phyloP scores from a whole-genome alignment of 2,113 vertebrate genomes.

The Typhlomys cinereus region DNA sequence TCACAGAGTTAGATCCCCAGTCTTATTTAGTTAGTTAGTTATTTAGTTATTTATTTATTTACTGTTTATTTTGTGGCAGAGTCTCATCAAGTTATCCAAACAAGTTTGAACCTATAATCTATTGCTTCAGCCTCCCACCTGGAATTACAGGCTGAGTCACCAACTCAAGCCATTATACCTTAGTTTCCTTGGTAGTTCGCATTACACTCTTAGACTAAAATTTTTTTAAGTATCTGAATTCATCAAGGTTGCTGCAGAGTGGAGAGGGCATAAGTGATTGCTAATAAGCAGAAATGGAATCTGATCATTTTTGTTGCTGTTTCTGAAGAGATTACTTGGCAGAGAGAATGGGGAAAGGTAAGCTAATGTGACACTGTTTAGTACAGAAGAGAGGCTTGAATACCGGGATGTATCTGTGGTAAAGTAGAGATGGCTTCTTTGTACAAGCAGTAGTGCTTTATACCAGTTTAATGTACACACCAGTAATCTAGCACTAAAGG shows the following conservation, averaged over 20 bases:
- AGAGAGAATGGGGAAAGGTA: neutral
- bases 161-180: neutral
- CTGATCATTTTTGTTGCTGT: neutral
- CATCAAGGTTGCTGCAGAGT: neutral
- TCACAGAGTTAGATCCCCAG: neutral
- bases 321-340: constrained; percentile 4
- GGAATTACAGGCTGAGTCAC: no score
- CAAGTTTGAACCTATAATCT: neutral
- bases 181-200: neutral
- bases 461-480: neutral
- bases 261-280: neutral
- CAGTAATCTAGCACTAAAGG: neutral
- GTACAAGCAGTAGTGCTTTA: neutral
- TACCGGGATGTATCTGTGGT: neutral
- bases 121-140: no score
- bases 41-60: no score
- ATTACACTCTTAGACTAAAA: neutral
- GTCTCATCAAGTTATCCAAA: neutral
- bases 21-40: no score
- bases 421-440: neutral
- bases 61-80: neutral
- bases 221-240: neutral
- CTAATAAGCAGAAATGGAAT: neutral
- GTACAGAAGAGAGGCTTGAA: neutral
- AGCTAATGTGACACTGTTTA: no score